Conservation (phyloP, 2,888 invertebrate species). For the Rhaphigaster nebulosa region DNA sequence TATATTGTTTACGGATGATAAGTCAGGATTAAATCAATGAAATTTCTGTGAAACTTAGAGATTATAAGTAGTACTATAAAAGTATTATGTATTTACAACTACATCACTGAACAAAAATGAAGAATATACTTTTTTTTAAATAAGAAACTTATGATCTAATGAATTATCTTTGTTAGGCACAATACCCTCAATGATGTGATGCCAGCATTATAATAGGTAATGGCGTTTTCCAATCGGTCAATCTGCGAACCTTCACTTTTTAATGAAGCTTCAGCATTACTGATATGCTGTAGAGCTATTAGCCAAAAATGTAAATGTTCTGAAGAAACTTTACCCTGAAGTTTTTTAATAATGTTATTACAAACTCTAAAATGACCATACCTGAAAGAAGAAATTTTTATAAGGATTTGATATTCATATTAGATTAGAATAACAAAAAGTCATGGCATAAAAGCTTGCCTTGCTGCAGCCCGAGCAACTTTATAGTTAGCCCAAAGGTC, state of each 20-base stretch:
- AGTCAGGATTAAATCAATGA: too few species aligned
- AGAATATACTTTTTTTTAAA: too few species aligned
- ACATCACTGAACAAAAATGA: too few species aligned
- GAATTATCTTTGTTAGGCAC: constrained; percentile 13
- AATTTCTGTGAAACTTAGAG: too few species aligned
- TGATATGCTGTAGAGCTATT: constrained; percentile 82
- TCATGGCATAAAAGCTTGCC: constrained; percentile 68
- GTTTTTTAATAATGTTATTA: constrained; percentile 74
- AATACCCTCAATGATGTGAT: constrained; percentile 74
- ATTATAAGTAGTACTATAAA: too few species aligned
- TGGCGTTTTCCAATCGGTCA: constrained; percentile 69
- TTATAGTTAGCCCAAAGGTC: constrained; percentile 84
- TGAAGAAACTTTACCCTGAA: constrained; percentile 81
- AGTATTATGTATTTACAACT: too few species aligned
- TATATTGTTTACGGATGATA: too few species aligned
- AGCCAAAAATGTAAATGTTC: constrained; percentile 93
- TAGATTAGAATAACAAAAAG: neutral
- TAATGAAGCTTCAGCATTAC: constrained; percentile 80
- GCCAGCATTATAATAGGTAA: constrained; percentile 77
- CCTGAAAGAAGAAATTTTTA: constrained; percentile 67
- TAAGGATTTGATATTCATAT: neutral
- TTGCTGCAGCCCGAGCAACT: constrained; percentile 86
- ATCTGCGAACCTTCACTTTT: constrained; percentile 71
- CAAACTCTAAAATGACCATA: constrained; percentile 86
- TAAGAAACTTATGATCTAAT: neutral